phyloP scores from a whole-genome alignment of 2,113 vertebrate genomes.

The Phoenicopterus ruber region DNA sequence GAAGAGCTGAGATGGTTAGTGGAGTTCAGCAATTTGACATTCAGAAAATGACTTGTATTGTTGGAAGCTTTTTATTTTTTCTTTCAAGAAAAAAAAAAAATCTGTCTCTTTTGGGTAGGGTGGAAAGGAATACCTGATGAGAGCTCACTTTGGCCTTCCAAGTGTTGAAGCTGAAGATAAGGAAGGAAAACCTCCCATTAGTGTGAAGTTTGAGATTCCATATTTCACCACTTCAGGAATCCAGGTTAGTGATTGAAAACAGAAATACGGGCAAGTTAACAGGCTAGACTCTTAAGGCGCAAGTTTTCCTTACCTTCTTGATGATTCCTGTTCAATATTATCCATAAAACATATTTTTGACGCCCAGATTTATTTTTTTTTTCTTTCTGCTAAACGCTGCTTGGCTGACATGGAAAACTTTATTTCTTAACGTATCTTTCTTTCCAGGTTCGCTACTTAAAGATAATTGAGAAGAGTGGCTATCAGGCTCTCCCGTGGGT shows the following conservation, averaged over 20 bases:
- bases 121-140: constrained; percentile 96
- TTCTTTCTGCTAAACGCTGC: neutral
- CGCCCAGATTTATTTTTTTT: too few relatives aligned
- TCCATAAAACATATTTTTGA: neutral
- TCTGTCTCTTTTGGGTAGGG: constrained; percentile 73
- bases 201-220: constrained; percentile 96
- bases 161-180: constrained; percentile 98
- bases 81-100: neutral
- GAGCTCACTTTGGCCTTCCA: constrained; percentile 94
- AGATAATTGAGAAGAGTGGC: constrained; percentile 98
- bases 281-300: fast-evolving
- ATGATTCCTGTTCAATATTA: neutral
- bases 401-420: neutral
- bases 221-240: constrained; percentile 99
- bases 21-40: neutral
- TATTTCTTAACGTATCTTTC: neutral
- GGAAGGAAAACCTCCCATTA: constrained; percentile 96
- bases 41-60: neutral
- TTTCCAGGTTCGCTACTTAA: constrained; percentile 89
- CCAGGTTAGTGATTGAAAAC: constrained; percentile 75
- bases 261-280: neutral
- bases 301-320: neutral
- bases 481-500: constrained; percentile 90
- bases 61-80: neutral
- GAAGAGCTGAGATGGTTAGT: neutral